Evolutionary conservation across 1,140 invertebrate species (phyloP).

Genomic region (Scaptomyza graminum): DNA sequence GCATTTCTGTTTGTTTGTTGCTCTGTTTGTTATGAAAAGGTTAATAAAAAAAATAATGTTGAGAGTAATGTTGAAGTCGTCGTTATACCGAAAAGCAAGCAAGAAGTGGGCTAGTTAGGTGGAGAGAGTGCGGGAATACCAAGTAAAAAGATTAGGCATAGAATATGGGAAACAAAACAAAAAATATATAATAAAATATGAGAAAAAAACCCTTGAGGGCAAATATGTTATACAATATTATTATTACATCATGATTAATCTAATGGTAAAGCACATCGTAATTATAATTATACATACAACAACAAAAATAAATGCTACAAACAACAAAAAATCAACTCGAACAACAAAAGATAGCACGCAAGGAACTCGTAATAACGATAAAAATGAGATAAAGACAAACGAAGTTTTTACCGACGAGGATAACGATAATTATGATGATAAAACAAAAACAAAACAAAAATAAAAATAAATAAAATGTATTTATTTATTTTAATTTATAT

Average conservation of each 20-base stretch:
- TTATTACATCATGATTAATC: slow-evolving; percentile 74
- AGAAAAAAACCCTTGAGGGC: slow-evolving; percentile 2
- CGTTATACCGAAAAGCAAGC: slow-evolving; percentile 36
- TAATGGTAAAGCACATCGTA: slow-evolving; percentile 51
- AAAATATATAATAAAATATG: not conserved
- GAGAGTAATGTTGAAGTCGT: slow-evolving; percentile 44
- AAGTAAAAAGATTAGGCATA: slow-evolving; percentile 33
- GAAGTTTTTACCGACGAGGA: slow-evolving; percentile 27
- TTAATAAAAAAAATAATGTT: slow-evolving; percentile 41
- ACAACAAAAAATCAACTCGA: slow-evolving; percentile 46
- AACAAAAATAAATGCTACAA: slow-evolving; percentile 11
- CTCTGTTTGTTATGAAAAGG: slow-evolving; percentile 70
- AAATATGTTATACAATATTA: slow-evolving; percentile 78
- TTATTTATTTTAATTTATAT: slow-evolving; percentile 83
- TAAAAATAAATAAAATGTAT: slow-evolving; percentile 75
- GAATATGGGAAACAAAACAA: slow-evolving; percentile 32
- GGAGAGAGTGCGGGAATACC: slow-evolving; percentile 16
- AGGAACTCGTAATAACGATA: slow-evolving; percentile 50
- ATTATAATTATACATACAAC: slow-evolving; percentile 63
- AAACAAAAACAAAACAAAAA: slow-evolving; percentile 39
- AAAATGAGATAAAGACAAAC: slow-evolving; percentile 34
- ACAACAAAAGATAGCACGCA: slow-evolving; percentile 67
- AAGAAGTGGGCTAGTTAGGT: slow-evolving; percentile 17
- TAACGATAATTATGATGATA: slow-evolving; percentile 60
- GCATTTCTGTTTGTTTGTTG: slow-evolving; percentile 80